Percentiles rank a stretch among this genome's conserved stretches.
Conservation (phyloP, 2,113 vertebrate genomes). For the Phaetusa simplex region DNA sequence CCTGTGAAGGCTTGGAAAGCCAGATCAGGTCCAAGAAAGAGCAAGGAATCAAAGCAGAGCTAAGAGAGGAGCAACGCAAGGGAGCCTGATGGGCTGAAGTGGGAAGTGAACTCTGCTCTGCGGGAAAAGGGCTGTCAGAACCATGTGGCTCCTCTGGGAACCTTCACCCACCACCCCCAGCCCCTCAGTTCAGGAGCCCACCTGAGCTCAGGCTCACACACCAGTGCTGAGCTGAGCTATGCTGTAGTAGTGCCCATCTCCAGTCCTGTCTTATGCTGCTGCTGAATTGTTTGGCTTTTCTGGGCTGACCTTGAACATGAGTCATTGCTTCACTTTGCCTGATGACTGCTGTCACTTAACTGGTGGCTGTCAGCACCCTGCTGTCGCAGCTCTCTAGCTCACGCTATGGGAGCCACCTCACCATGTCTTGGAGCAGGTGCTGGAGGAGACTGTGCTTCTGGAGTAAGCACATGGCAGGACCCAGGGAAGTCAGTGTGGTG, state of each 20-base stretch:
- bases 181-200: background rate
- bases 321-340: background rate
- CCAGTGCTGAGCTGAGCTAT: background rate
- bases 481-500: background rate
- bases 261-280: background rate
- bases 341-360: background rate
- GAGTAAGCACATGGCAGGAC: background rate
- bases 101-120: background rate
- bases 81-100: background rate
- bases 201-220: fast-evolving
- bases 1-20: background rate
- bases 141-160: background rate
- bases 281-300: background rate
- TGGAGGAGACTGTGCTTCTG: background rate
- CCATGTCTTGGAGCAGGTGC: fast-evolving
- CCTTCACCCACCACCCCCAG: fast-evolving
- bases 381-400: background rate
- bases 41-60: background rate
- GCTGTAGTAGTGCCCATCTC: background rate
- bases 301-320: fast-evolving
- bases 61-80: background rate
- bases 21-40: background rate
- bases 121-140: background rate
- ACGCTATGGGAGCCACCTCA: fast-evolving
- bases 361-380: background rate